A percentile compares a stretch with the other conserved stretches of the same genome.
Conservation (phyloP, 2,797 vertebrate species). For the Pipistrellus kuhlii region DNA sequence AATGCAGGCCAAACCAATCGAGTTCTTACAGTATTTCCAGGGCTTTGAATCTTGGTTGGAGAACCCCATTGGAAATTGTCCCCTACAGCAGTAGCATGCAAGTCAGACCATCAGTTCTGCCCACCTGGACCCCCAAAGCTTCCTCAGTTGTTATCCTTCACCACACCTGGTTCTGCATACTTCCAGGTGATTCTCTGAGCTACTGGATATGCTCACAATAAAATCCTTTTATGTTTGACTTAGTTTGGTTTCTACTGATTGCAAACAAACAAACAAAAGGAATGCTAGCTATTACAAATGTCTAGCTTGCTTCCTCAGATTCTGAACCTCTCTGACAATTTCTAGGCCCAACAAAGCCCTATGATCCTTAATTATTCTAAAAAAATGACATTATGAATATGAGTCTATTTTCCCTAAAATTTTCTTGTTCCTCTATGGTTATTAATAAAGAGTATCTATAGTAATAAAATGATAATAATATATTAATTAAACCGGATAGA, state of each 20-base stretch:
- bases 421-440: background rate
- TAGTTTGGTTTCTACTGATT: background rate
- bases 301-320: background rate
- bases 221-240: conserved; percentile 5
- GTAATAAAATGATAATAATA: too few relatives aligned
- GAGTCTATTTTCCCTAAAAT: background rate
- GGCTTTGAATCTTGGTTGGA: background rate
- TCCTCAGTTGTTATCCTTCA: background rate
- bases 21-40: background rate
- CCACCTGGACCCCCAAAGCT: background rate
- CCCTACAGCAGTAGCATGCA: background rate
- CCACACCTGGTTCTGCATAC: background rate
- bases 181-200: conserved; percentile 30
- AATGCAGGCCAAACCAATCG: background rate
- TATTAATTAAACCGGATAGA: too few relatives aligned
- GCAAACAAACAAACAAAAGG: background rate
- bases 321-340: background rate
- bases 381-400: background rate
- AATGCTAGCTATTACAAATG: background rate
- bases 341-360: background rate
- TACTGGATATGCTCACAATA: background rate
- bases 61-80: background rate
- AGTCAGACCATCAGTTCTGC: background rate
- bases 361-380: conserved; percentile 11
- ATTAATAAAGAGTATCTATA: conserved; percentile 3